Evolutionary conservation across 2,797 vertebrate genomes (phyloP).

Genomic region (Pangasius larnaudii): DNA sequence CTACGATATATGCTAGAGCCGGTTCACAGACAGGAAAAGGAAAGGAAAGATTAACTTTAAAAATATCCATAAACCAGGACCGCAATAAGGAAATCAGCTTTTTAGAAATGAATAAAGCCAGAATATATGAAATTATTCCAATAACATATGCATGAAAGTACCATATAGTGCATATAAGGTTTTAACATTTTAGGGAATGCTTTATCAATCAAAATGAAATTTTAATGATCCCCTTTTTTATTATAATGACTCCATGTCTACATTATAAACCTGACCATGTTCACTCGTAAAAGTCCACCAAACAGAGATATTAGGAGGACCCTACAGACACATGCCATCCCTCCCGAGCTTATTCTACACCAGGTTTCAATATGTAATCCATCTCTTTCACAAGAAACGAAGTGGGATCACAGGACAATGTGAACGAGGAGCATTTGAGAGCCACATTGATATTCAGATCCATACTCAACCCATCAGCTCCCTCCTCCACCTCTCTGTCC

Average conservation of each 20-base stretch:
- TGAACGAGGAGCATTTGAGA: slow-evolving; percentile 60
- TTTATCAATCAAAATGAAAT: neutral
- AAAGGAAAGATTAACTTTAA: neutral
- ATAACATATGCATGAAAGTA: neutral
- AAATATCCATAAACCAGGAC: neutral
- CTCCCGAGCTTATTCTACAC: neutral
- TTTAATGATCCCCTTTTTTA: neutral
- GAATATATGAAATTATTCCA: neutral
- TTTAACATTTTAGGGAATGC: neutral
- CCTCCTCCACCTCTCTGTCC: slow-evolving; percentile 40
- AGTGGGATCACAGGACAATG: neutral
- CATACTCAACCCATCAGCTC: slow-evolving; percentile 56
- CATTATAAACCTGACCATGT: neutral
- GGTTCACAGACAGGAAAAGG: slow-evolving; percentile 19
- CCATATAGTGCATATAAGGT: neutral
- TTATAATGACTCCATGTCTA: neutral
- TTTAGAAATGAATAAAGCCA: neutral
- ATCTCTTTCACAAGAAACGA: neutral
- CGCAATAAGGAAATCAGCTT: neutral
- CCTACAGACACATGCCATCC: too few species aligned
- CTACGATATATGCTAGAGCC: slow-evolving; percentile 91
- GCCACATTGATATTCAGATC: slow-evolving; percentile 76
- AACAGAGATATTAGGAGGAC: neutral
- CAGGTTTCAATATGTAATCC: neutral
- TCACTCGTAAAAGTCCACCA: neutral